These are phyloP conservation scores for Ceramica pisi DNA, from an alignment of 2,888 invertebrate genomes.

Conservation along the genomic window DNA sequence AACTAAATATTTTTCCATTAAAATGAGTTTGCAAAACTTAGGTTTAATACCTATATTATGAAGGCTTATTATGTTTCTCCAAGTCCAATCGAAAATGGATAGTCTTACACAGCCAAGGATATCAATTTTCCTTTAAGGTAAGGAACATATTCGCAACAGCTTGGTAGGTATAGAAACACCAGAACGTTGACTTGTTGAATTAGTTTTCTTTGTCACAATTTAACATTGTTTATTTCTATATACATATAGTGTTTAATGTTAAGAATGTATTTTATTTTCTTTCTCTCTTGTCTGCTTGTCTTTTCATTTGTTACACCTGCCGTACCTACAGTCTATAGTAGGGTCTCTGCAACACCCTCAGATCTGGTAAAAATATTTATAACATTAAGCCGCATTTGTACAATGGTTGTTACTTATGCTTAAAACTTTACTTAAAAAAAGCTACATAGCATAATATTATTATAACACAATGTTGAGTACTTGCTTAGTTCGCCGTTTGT, in stretches of 20 bases:
- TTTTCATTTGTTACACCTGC: too few relatives aligned
- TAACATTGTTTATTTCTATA: too few relatives aligned
- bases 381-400: too few relatives aligned
- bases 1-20: neutral
- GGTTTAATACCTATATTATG: neutral
- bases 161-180: neutral
- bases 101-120: neutral
- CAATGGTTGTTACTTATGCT: too few relatives aligned
- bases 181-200: too few relatives aligned
- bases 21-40: neutral
- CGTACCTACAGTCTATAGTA: too few relatives aligned
- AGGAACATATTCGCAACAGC: neutral
- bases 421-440: neutral
- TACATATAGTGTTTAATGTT: too few relatives aligned
- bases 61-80: constrained; percentile 5
- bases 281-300: too few relatives aligned
- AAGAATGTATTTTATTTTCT: too few relatives aligned
- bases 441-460: neutral
- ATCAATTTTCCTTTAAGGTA: neutral
- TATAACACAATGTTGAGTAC: constrained; percentile 27
- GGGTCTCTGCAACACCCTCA: too few relatives aligned
- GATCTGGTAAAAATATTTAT: neutral
- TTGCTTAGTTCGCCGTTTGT: constrained; percentile 25
- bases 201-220: neutral
- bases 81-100: neutral